Conservation (phyloP, 2,888 invertebrate genomes). For the Cephus runcator region DNA sequence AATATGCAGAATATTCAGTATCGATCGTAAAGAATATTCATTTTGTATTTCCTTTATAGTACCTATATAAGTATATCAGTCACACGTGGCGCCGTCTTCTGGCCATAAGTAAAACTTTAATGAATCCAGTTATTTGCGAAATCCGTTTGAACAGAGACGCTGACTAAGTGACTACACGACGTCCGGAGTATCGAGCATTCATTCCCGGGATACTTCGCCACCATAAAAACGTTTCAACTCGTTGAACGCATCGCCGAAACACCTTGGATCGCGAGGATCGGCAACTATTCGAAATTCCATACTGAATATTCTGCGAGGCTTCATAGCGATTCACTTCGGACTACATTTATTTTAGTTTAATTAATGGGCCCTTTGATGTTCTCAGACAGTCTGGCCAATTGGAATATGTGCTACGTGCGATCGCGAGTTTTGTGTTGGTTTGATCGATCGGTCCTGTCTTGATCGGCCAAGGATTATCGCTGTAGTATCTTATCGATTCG, state of each 20-base stretch:
- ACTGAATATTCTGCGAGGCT: background rate
- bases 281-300: background rate
- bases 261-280: background rate
- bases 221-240: slow-evolving; percentile 9
- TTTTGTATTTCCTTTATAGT: background rate
- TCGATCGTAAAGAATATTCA: background rate
- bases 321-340: background rate
- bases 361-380: too few species aligned
- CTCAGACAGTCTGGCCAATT: background rate
- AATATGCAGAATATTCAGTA: background rate
- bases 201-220: slow-evolving; percentile 16
- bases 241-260: background rate
- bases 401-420: background rate
- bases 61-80: background rate
- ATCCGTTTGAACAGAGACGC: slow-evolving; percentile 12
- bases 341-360: background rate
- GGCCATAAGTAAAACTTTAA: background rate
- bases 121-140: slow-evolving; percentile 11
- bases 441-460: background rate
- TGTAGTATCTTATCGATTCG: background rate
- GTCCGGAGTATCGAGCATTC: background rate
- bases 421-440: background rate
- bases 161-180: slow-evolving; percentile 7
- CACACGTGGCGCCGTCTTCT: background rate
- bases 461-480: background rate